Percentiles rank a stretch among this genome's conserved stretches.
phyloP scores from a whole-genome alignment of 2,888 invertebrate genomes.

The Coenonympha arcania region DNA sequence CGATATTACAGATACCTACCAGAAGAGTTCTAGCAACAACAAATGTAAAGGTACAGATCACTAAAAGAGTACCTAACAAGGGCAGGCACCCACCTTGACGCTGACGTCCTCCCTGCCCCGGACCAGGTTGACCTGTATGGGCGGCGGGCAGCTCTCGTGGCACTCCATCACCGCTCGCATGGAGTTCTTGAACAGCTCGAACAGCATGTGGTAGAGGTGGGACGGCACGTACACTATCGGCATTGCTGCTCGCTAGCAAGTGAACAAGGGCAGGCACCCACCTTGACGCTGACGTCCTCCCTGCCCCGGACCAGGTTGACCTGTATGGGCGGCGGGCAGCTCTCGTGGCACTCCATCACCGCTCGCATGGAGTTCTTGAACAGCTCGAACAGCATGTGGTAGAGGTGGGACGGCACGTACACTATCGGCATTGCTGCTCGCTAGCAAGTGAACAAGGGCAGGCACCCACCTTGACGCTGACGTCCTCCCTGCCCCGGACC shows the following conservation, averaged over 20 bases:
- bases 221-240: constrained; percentile 97
- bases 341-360: constrained; percentile 91
- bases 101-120: constrained; percentile 95
- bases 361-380: constrained; percentile 99
- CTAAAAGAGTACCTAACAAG: too few species aligned
- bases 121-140: constrained; percentile 87
- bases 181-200: constrained; percentile 98
- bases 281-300: constrained; percentile 97
- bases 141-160: constrained; percentile 83
- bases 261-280: too few species aligned
- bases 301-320: constrained; percentile 89
- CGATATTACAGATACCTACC: too few species aligned
- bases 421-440: constrained; percentile 91
- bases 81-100: too few species aligned
- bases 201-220: constrained; percentile 98
- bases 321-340: constrained; percentile 83
- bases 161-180: constrained; percentile 98
- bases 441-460: not conserved
- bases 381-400: constrained; percentile 99
- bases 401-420: constrained; percentile 98
- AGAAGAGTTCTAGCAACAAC: too few species aligned
- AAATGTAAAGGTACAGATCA: too few species aligned
- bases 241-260: too few species aligned
- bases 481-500: constrained; percentile 92
- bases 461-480: constrained; percentile 91